These are phyloP conservation scores for Parapristionchus giblindavisi DNA, from an alignment of 2,888 invertebrate genomes.

Conservation along the genomic window DNA sequence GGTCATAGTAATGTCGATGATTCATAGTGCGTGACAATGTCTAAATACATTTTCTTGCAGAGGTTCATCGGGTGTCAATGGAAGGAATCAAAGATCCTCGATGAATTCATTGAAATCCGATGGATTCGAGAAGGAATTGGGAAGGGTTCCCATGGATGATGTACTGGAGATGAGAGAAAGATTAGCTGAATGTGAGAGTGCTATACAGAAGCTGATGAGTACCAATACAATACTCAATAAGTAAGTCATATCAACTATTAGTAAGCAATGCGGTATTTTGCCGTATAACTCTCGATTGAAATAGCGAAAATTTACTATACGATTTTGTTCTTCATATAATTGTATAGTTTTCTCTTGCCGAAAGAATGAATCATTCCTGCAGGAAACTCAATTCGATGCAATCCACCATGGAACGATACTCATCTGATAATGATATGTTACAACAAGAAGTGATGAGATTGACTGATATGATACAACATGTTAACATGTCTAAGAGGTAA, in stretches of 20 bases:
- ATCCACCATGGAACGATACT: conserved; percentile 23
- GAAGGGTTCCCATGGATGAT: conserved; percentile 23
- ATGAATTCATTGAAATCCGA: conserved; percentile 14
- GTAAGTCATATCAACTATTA: not conserved
- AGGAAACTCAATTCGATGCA: conserved; percentile 28
- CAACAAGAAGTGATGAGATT: conserved; percentile 14
- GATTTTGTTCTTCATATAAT: not conserved
- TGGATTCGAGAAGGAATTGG: not conserved
- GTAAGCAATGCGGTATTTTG: not conserved
- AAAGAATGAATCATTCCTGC: not conserved
- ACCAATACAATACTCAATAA: conserved; percentile 34
- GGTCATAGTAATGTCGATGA: too few species aligned
- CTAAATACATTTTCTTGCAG: not conserved
- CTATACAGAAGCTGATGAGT: conserved; percentile 22
- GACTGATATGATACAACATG: not conserved
- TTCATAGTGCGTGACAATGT: too few species aligned
- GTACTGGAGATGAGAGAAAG: conserved; percentile 36
- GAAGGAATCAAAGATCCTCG: not conserved
- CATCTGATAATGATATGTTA: not conserved
- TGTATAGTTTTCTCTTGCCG: not conserved
- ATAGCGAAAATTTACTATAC: not conserved
- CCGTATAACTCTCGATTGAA: too few species aligned
- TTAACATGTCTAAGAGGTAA: conserved; percentile 20
- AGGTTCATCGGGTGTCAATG: conserved; percentile 3
- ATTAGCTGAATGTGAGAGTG: conserved; percentile 1